Evolutionary conservation across 2,797 vertebrate genomes (phyloP).

Genomic region (Malacoctenus gilli): DNA sequence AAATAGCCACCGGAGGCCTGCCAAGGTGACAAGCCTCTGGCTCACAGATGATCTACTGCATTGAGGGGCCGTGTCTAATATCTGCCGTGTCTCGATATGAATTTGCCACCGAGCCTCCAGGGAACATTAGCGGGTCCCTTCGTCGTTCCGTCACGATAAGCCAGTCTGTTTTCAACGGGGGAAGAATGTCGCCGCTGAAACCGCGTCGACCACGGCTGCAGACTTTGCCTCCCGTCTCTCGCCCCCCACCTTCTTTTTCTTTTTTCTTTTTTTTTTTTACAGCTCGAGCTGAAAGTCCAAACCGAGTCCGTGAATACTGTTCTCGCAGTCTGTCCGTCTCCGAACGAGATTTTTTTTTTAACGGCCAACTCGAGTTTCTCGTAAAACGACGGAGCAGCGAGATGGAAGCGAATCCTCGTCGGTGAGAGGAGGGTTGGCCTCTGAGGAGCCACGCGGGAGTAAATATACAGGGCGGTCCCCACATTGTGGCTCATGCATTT

Average conservation of each 20-base stretch:
- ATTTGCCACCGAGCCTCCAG: conserved; percentile 70
- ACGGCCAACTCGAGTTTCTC: not conserved
- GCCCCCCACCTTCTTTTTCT: too few species aligned
- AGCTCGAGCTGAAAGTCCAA: conserved; percentile 30
- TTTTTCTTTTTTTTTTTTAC: too few species aligned
- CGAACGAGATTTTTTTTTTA: too few species aligned
- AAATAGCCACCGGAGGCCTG: conserved; percentile 25
- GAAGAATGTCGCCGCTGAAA: conserved; percentile 23
- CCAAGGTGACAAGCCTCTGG: conserved; percentile 37
- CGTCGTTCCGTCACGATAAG: conserved; percentile 49
- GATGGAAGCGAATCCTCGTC: too few species aligned
- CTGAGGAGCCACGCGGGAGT: too few species aligned
- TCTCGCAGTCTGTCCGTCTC: not conserved
- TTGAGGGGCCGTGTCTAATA: conserved; percentile 59
- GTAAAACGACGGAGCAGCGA: too few species aligned
- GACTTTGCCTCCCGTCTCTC: conserved; percentile 16
- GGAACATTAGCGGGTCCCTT: conserved; percentile 40
- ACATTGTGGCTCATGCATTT: too few species aligned
- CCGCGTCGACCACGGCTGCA: not conserved
- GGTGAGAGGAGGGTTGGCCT: too few species aligned
- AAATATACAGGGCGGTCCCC: too few species aligned
- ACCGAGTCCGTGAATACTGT: not conserved
- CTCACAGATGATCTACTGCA: conserved; percentile 55
- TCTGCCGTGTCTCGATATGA: conserved; percentile 49
- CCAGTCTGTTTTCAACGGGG: conserved; percentile 46